Evolutionary conservation across 2,113 vertebrate species (phyloP).

Genomic region (Protobothrops mucrosquamatus): DNA sequence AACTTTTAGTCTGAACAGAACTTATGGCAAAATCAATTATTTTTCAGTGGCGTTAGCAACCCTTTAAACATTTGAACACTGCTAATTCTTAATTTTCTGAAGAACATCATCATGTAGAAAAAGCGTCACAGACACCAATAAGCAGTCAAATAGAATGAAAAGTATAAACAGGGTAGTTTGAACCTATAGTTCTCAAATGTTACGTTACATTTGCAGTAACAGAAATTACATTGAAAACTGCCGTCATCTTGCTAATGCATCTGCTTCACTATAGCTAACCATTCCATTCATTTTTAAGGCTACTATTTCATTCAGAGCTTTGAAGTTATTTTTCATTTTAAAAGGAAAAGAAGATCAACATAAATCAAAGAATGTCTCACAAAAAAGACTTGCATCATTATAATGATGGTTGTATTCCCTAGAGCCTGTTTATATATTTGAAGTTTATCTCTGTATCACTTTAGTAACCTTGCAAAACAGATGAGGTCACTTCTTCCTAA

Average conservation of each 20-base stretch:
- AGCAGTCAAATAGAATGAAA: background rate
- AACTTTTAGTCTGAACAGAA: background rate
- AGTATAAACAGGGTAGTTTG: constrained; percentile 32
- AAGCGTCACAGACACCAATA: background rate
- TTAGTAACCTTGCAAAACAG: background rate
- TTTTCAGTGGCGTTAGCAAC: background rate
- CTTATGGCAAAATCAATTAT: background rate
- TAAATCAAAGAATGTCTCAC: background rate
- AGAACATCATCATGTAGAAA: background rate
- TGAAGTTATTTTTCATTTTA: constrained; percentile 2
- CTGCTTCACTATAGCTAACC: constrained; percentile 23
- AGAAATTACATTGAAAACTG: constrained; percentile 34
- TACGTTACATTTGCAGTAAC: background rate
- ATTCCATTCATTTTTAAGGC: constrained; percentile 10
- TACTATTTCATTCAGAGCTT: constrained; percentile 17
- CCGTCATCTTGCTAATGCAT: constrained; percentile 17
- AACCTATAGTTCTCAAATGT: constrained; percentile 18
- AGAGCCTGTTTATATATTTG: background rate
- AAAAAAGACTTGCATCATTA: background rate
- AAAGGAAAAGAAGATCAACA: background rate
- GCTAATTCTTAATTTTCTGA: background rate
- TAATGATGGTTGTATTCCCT: background rate
- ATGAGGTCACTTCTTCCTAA: background rate
- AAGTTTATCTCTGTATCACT: background rate
- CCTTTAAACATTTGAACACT: background rate